Evolutionary conservation across 2,888 invertebrate species (phyloP), one percentile per base, ranked within the genome.

Genomic region (Alentia gelatinosa): DNA sequence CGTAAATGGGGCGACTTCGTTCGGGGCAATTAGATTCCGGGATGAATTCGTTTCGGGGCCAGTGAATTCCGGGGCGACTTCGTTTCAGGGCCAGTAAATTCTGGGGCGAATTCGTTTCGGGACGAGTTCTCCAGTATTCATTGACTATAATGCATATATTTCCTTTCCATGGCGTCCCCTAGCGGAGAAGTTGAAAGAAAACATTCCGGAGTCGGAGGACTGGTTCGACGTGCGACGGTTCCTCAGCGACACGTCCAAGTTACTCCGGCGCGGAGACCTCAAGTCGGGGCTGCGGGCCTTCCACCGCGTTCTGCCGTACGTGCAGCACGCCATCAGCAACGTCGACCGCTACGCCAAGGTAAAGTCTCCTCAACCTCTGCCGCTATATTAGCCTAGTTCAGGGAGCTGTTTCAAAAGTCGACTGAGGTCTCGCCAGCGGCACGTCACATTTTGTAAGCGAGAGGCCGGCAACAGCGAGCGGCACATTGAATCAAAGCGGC

Each of bases 221-320:
- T 92, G 92, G 92, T 23, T 26, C n/a, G 47, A 47, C n/a, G 30
- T 92, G 33, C 79, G 92, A 15, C 50, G 63, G 12, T 92, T 92
- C 68, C 90, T 92, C 47, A 19, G 9, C 15, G 88, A 92, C 75
- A 90, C 88, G 23, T 35, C 89, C 7, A 30, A 79, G 3, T 40
- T 90, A 26, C 47, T 92, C 23, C 50, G 92, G 23, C 68, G 35
- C 4, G 92, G 92, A 1, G 83, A 92, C 83, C 19, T 92, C 1
- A 35, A 33, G 40, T 90, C 91, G 0, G 92, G 92, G 7, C 1
- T 89, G 23, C 19, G 39, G 23, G 92, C 90, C 26, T 83, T 92
- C 83, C 40, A 89, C 37, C 63, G 86, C 15, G 50, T 92, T 9
- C 35, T 92, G 26, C 92, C 92, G 0, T 90, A 89, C 47, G 92